phyloP scores from a whole-genome alignment of 2,113 vertebrate genomes.

The Pyxicephalus adspersus region DNA sequence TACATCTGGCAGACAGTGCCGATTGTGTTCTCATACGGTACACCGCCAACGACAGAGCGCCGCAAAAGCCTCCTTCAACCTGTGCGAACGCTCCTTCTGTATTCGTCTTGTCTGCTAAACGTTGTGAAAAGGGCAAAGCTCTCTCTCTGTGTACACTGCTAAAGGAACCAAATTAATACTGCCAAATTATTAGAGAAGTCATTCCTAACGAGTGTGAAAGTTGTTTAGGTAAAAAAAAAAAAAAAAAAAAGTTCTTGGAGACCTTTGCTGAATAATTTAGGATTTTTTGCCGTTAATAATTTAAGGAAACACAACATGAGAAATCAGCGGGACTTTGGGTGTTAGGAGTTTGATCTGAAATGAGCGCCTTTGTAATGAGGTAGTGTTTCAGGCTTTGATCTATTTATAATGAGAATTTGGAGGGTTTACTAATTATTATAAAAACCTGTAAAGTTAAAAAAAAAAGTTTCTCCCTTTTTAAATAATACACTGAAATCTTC shows the following conservation, averaged over 20 bases:
- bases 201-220: constrained; percentile 54
- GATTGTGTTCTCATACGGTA: constrained; percentile 14
- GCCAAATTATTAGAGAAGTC: constrained; percentile 53
- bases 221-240: constrained; percentile 55
- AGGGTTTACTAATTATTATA: constrained; percentile 69
- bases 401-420: constrained; percentile 70
- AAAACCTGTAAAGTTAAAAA: constrained; percentile 60
- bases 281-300: constrained; percentile 69
- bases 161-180: constrained; percentile 32
- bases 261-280: constrained; percentile 69
- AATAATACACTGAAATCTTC: constrained; percentile 60
- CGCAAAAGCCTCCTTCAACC: constrained; percentile 3
- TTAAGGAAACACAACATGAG: constrained; percentile 64
- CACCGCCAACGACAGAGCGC: neutral
- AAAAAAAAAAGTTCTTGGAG: constrained; percentile 55
- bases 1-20: constrained; percentile 31
- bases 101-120: constrained; percentile 15
- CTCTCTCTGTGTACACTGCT: neutral
- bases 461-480: constrained; percentile 40
- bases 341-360: constrained; percentile 68
- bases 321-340: constrained; percentile 63
- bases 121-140: constrained; percentile 42
- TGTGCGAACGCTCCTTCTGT: neutral
- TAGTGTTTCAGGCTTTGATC: constrained; percentile 63
- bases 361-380: constrained; percentile 66